Evolutionary conservation across 2,888 invertebrate genomes (phyloP).

Genomic region (Hesperia comma): DNA sequence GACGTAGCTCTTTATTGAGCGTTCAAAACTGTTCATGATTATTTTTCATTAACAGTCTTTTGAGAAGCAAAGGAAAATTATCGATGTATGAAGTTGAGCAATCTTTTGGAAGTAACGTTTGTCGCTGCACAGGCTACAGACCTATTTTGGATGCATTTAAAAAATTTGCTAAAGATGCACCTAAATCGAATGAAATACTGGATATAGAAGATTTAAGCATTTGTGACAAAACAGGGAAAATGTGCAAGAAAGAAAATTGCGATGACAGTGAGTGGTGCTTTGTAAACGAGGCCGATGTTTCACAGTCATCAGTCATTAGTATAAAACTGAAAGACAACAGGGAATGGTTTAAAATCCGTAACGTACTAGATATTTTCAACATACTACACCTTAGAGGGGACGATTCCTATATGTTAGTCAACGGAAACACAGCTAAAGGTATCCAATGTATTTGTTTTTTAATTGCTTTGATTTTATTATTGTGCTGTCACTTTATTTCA

Average conservation of each 20-base stretch:
- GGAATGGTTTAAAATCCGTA: conserved; percentile 80
- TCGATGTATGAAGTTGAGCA: conserved; percentile 88
- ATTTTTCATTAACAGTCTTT: conserved; percentile 46
- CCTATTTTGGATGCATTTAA: conserved; percentile 91
- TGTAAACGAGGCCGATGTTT: conserved; percentile 76
- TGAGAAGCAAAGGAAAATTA: conserved; percentile 55
- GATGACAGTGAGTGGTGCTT: conserved; percentile 51
- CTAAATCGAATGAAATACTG: conserved; percentile 63
- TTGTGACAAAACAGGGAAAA: conserved; percentile 46
- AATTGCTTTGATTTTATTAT: too few species aligned
- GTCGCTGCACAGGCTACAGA: conserved; percentile 91
- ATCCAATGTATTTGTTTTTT: not conserved
- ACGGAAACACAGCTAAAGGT: conserved; percentile 68
- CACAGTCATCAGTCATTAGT: conserved; percentile 48
- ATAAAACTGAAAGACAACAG: conserved; percentile 58
- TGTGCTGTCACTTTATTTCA: too few species aligned
- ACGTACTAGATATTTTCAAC: conserved; percentile 75
- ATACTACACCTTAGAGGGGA: conserved; percentile 72
- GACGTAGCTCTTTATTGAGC: too few species aligned
- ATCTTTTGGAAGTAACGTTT: conserved; percentile 90
- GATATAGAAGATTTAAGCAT: conserved; percentile 61
- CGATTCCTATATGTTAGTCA: conserved; percentile 85
- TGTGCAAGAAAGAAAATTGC: conserved; percentile 42
- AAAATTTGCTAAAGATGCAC: conserved; percentile 86
- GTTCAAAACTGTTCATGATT: not conserved